Evolutionary conservation across 23 tunicate species (phyloP).

Genomic region (Trididemnum clinides): DNA sequence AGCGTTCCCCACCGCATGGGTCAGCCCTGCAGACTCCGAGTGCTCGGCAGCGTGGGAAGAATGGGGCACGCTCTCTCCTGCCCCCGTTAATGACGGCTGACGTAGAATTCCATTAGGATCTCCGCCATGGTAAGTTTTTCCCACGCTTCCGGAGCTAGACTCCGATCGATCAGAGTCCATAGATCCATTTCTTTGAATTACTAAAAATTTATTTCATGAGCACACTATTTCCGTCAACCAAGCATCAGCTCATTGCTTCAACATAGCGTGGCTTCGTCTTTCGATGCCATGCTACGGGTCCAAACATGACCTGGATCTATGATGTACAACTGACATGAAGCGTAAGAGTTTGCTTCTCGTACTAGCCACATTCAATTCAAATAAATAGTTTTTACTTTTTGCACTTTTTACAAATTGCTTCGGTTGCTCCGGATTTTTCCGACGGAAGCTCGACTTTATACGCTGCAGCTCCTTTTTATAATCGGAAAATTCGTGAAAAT

Average conservation of each 20-base stretch:
- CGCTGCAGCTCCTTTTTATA: slow-evolving; percentile 85
- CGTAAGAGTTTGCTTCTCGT: too few species aligned
- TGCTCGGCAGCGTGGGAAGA: slow-evolving; percentile 46
- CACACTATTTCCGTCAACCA: too few species aligned
- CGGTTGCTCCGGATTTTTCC: too few species aligned
- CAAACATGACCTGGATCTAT: too few species aligned
- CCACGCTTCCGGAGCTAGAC: slow-evolving; percentile 56
- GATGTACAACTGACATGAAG: too few species aligned
- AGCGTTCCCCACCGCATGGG: slow-evolving; percentile 3
- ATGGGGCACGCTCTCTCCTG: slow-evolving; percentile 10
- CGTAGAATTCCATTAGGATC: slow-evolving; percentile 9
- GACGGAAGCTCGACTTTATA: slow-evolving; percentile 79
- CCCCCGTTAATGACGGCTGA: slow-evolving; percentile 50
- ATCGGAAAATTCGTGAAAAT: slow-evolving; percentile 58
- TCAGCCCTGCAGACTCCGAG: slow-evolving; percentile 55
- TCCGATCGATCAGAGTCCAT: slow-evolving; percentile 60
- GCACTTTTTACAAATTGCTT: too few species aligned
- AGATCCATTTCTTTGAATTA: slow-evolving; percentile 67
- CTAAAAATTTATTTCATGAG: too few species aligned
- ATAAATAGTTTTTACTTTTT: too few species aligned
- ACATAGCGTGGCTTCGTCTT: not conserved
- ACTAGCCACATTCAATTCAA: too few species aligned
- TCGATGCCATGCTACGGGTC: too few species aligned
- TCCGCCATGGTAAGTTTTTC: slow-evolving; percentile 25
- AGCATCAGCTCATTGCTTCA: too few species aligned